Conservation (phyloP, 1,140 invertebrate species). For the Leucophenga varia region DNA sequence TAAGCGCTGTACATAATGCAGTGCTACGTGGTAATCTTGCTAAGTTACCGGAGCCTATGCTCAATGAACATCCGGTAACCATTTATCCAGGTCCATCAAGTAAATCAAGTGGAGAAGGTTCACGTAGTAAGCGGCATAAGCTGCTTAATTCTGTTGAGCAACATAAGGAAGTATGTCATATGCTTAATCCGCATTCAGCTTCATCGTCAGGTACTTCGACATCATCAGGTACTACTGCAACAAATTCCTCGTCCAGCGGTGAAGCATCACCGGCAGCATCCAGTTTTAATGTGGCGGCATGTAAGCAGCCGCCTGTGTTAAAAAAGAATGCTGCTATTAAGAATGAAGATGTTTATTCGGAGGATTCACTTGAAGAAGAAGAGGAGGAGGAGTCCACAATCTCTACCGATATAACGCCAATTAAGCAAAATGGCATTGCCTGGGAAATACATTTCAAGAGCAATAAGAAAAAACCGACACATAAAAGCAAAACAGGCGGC, state of each 20-base stretch:
- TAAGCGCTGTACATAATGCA: constrained; percentile 54
- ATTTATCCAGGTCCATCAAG: constrained; percentile 60
- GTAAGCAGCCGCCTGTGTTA: constrained; percentile 7
- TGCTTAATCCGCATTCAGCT: constrained; percentile 42
- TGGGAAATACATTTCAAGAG: constrained; percentile 74
- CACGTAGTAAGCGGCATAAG: constrained; percentile 62
- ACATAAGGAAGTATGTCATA: constrained; percentile 73
- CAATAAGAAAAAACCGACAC: constrained; percentile 33
- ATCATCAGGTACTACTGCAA: neutral
- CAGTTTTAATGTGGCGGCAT: constrained; percentile 25
- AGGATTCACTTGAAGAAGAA: constrained; percentile 76
- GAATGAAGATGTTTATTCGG: constrained; percentile 67
- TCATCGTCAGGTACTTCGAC: constrained; percentile 34
- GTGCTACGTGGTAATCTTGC: constrained; percentile 49
- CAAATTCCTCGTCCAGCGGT: constrained; percentile 25
- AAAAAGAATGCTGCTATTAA: neutral
- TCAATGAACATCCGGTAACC: constrained; percentile 65
- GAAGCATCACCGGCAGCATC: constrained; percentile 38
- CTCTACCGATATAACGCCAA: constrained; percentile 61
- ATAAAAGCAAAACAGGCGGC: constrained; percentile 13
- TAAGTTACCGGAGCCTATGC: constrained; percentile 49
- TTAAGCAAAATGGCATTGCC: constrained; percentile 75
- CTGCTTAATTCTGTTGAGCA: constrained; percentile 70
- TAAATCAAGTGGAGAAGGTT: constrained; percentile 19
- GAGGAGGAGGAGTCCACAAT: constrained; percentile 68